Evolutionary conservation across 2,797 vertebrate species (phyloP), one percentile per base, ranked within the genome.

Genomic region (Pseudochaenichthys georgianus): DNA sequence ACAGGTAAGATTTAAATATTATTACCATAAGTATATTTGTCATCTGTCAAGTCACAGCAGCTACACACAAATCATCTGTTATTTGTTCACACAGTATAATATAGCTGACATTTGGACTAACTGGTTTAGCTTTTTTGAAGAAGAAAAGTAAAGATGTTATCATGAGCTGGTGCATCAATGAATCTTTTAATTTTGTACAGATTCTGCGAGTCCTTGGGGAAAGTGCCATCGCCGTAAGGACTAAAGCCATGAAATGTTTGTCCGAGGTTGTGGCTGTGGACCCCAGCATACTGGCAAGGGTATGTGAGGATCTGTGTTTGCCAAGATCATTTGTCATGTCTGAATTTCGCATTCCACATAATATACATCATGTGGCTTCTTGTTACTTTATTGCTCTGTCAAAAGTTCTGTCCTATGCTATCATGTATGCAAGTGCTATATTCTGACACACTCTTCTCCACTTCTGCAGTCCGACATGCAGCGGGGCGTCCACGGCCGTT

Each of bases 181-280:
- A 3, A 45, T 48, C 31, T 48, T 19, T 13, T 13, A 21, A 4
- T 55, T 42, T 64, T 54, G 21, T 48, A 59, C 17, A 93, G 98
- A 99, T 99, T 92, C 95, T 99, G 80, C 96, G 98, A 94, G 98
- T 99, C 86, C 96, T 99, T 92, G 98, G 98, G 84, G 98, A 99
- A 96, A 99, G 97, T 93, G 97, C 98, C 92, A 99, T 99, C 82
- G 98, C 98, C 84, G 98, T 99, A 83, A 95, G 98, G 95, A 99
- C 98, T 94, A 99, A 99, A 97, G 98, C 98, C 95, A 99, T 99
- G 98, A 99, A 99, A 94, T 99, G 98, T 97, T 90, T 99, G 81
- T 99, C 98, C 88, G 98, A 99, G 91, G 98, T 99, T 83, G 98
- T 99, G 92, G 97, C 98, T 78, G 98, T 99, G 84, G 98, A 99